phyloP scores from a whole-genome alignment of 2,797 vertebrate genomes.

The Borostomias antarcticus region DNA sequence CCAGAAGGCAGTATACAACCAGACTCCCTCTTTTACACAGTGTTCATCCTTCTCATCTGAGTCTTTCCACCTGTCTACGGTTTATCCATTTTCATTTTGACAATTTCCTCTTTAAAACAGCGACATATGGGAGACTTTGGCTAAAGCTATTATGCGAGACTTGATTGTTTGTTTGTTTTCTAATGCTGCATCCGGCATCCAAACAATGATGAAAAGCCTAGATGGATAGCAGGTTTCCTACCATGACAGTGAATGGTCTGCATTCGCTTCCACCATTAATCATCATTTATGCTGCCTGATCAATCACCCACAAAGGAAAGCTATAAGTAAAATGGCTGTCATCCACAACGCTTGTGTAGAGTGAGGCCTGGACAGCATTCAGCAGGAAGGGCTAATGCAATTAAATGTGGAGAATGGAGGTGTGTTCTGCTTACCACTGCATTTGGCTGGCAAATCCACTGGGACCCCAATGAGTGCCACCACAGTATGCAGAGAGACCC shows the following conservation, averaged over 20 bases:
- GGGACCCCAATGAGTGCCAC: constrained; percentile 41
- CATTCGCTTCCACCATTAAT: constrained; percentile 26
- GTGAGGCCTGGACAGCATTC: neutral
- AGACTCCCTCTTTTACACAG: too few relatives aligned
- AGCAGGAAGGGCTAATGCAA: constrained; percentile 11
- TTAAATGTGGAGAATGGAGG: constrained; percentile 21
- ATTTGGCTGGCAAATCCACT: constrained; percentile 28
- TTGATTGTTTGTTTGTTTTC: constrained; percentile 45
- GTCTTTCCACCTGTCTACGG: constrained; percentile 6
- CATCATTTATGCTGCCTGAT: constrained; percentile 31
- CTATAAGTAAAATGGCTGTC: constrained; percentile 26
- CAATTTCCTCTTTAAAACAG: neutral
- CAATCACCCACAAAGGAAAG: constrained; percentile 43
- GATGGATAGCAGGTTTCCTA: constrained; percentile 23
- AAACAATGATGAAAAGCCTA: constrained; percentile 43
- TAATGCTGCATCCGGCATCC: constrained; percentile 38
- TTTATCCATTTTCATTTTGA: constrained; percentile 1
- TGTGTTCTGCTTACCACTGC: constrained; percentile 41
- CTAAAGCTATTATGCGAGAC: constrained; percentile 48
- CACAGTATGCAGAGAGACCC: constrained; percentile 54
- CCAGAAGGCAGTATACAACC: too few relatives aligned
- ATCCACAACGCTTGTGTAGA: constrained; percentile 19
- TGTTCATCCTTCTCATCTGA: constrained; percentile 1
- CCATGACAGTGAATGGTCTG: constrained; percentile 7
- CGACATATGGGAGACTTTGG: constrained; percentile 35